Evolutionary conservation across 2,797 vertebrate genomes (phyloP).

Genomic region (Streptopelia turtur): DNA sequence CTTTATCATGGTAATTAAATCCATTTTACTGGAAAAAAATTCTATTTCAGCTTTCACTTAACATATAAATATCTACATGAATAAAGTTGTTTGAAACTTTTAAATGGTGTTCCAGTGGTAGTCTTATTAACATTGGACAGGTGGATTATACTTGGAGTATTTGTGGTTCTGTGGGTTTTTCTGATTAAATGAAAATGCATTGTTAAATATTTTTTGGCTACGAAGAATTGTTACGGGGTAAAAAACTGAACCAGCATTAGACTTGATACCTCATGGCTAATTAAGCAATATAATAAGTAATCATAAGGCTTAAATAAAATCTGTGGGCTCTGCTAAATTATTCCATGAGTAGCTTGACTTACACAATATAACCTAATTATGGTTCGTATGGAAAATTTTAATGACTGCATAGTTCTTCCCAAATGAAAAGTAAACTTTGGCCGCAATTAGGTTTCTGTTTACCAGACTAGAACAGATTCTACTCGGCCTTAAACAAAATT

Average conservation of each 20-base stretch:
- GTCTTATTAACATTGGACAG: background rate
- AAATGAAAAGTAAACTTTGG: constrained; percentile 30
- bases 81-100: background rate
- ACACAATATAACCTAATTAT: background rate
- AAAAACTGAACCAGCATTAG: background rate
- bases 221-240: background rate
- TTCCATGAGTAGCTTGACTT: background rate
- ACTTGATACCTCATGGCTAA: background rate
- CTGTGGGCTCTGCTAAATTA: background rate
- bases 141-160: background rate
- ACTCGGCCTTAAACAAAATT: background rate
- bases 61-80: constrained; percentile 18
- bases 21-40: constrained; percentile 13
- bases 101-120: background rate
- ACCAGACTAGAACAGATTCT: background rate
- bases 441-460: background rate
- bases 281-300: background rate
- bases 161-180: background rate
- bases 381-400: background rate
- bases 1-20: constrained; percentile 22
- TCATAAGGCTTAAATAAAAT: background rate
- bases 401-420: background rate
- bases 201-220: background rate
- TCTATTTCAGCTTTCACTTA: constrained; percentile 13
- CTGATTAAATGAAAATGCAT: background rate